These are phyloP conservation scores for Cisticola juncidis DNA, from an alignment of 2,113 vertebrate genomes.

Conservation along the genomic window DNA sequence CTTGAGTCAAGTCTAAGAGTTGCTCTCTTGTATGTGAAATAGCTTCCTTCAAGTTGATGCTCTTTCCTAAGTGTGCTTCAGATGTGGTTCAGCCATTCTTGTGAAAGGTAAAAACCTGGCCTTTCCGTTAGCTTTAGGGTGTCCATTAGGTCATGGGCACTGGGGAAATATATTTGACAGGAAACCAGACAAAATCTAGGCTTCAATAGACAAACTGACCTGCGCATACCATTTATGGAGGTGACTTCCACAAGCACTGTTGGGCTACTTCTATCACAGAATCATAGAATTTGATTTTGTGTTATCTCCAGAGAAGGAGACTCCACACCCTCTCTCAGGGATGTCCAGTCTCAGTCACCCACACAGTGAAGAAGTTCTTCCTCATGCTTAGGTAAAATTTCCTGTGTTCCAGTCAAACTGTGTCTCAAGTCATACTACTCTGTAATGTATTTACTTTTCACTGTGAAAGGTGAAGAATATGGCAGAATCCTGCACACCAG, in stretches of 20 bases:
- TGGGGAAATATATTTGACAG: background rate
- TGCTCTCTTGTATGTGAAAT: background rate
- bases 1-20: background rate
- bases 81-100: background rate
- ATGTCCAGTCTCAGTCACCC: background rate
- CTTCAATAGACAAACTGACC: background rate
- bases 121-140: background rate
- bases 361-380: background rate
- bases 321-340: fast-evolving
- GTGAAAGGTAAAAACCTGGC: background rate
- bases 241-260: background rate
- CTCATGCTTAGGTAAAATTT: background rate
- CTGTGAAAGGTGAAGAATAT: background rate
- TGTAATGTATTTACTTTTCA: background rate
- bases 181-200: background rate
- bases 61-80: background rate
- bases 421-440: background rate
- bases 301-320: background rate
- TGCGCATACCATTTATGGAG: background rate
- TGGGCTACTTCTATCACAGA: background rate
- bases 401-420: background rate
- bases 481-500: background rate
- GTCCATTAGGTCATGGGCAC: too few relatives aligned
- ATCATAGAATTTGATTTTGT: background rate
- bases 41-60: background rate